Percentiles rank a stretch among this genome's conserved stretches.
These are phyloP conservation scores for Neuroterus valhalla DNA, from an alignment of 1,140 invertebrate species.

Conservation along the genomic window DNA sequence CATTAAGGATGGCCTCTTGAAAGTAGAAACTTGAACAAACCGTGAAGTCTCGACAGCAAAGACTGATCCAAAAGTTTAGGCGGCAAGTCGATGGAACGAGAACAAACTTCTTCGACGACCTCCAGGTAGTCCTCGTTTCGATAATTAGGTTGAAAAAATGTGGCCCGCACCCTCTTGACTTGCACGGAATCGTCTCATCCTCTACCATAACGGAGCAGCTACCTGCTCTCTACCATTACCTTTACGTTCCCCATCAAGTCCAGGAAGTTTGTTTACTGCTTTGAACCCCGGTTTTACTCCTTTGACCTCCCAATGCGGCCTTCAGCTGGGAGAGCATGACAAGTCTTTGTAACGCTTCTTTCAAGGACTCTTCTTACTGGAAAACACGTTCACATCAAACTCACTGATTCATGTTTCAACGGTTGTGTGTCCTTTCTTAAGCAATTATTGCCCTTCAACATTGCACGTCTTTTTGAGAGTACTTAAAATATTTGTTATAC, in stretches of 20 bases:
- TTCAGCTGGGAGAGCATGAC: slow-evolving; percentile 37
- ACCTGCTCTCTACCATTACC: background rate
- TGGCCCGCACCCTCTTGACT: slow-evolving; percentile 53
- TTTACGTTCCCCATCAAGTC: slow-evolving; percentile 40
- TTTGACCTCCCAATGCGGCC: slow-evolving; percentile 1
- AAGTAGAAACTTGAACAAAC: slow-evolving; percentile 51
- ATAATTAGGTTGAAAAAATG: slow-evolving; percentile 72
- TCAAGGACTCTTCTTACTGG: slow-evolving; percentile 35
- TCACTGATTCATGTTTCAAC: slow-evolving; percentile 30
- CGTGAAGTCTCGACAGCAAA: slow-evolving; percentile 28
- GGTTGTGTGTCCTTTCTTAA: background rate
- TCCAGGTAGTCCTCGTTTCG: slow-evolving; percentile 53
- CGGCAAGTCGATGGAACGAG: slow-evolving; percentile 44
- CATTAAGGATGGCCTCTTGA: slow-evolving; percentile 41
- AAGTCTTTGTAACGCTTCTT: slow-evolving; percentile 38
- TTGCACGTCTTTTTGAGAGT: background rate
- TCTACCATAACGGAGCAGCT: slow-evolving; percentile 42
- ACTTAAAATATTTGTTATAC: slow-evolving; percentile 2
- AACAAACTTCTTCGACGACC: slow-evolving; percentile 52
- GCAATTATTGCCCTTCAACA: slow-evolving; percentile 6
- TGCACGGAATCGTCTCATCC: slow-evolving; percentile 45
- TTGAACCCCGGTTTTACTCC: slow-evolving; percentile 39
- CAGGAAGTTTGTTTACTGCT: slow-evolving; percentile 41
- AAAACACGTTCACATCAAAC: slow-evolving; percentile 41
- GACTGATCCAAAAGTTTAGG: slow-evolving; percentile 60